Conservation (phyloP, 2,797 vertebrate genomes). For the Myotis pilosus region DNA sequence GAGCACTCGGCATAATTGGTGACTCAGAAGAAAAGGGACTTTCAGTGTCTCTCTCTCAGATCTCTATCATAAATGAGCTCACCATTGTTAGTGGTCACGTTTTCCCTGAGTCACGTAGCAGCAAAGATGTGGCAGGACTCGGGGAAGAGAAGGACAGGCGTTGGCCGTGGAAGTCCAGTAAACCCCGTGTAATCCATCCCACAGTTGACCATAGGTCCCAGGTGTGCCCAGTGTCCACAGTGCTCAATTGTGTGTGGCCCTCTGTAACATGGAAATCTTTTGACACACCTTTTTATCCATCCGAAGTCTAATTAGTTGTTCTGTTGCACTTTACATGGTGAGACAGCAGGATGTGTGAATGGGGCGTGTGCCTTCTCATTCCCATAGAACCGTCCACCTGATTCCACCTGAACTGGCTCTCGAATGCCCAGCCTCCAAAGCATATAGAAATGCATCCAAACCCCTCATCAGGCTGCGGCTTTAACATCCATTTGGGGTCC, state of each 20-base stretch:
- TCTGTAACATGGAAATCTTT: not conserved
- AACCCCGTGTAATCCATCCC: not conserved
- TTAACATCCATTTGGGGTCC: not conserved
- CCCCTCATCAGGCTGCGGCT: not conserved
- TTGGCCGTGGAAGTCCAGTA: not conserved
- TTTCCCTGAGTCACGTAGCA: not conserved
- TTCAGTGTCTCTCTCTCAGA: not conserved
- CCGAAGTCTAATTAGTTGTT: not conserved
- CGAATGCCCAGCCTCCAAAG: not conserved
- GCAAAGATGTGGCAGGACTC: not conserved
- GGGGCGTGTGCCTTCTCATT: not conserved
- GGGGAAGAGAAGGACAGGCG: accelerated
- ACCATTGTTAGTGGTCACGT: not conserved
- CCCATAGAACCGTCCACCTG: not conserved
- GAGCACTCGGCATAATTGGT: not conserved
- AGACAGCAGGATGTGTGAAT: not conserved
- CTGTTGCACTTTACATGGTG: conserved; percentile 6
- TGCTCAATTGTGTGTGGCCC: not conserved
- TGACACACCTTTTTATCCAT: not conserved
- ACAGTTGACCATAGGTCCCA: accelerated
- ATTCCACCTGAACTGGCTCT: not conserved
- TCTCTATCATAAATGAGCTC: not conserved
- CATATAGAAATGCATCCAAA: not conserved
- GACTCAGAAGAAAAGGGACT: not conserved
- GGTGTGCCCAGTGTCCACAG: not conserved